Evolutionary conservation across 2,797 vertebrate genomes (phyloP).

Genomic region (Discoglossus pictus): DNA sequence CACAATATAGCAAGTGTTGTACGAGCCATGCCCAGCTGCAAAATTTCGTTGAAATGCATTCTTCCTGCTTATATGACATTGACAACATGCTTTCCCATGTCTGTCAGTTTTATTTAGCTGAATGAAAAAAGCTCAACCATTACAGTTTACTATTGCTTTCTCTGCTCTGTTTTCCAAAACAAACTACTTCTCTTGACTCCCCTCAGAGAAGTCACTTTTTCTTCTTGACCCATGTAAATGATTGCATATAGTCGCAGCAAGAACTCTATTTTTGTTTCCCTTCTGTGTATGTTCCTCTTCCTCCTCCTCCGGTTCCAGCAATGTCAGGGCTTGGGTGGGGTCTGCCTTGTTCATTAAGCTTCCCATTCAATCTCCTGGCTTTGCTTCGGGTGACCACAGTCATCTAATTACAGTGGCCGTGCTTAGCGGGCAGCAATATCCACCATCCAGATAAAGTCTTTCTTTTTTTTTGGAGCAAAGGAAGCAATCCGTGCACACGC

Average conservation of each 20-base stretch:
- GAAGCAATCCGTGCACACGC: neutral
- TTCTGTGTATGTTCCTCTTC: constrained; percentile 54
- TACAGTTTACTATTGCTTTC: too few relatives aligned
- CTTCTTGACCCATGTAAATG: constrained; percentile 55
- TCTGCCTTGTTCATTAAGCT: constrained; percentile 58
- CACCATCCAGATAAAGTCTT: constrained; percentile 2
- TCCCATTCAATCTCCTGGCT: constrained; percentile 54
- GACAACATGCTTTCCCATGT: too few relatives aligned
- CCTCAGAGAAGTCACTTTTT: constrained; percentile 10
- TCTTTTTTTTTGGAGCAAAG: neutral
- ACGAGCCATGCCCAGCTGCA: too few relatives aligned
- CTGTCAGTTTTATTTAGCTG: too few relatives aligned
- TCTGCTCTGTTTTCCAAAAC: constrained; percentile 31
- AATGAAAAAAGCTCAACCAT: too few relatives aligned
- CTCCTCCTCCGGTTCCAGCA: constrained; percentile 54
- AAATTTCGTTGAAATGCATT: too few relatives aligned
- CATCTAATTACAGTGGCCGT: constrained; percentile 35
- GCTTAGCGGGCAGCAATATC: neutral
- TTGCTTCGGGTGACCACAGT: constrained; percentile 56
- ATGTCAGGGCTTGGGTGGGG: constrained; percentile 67
- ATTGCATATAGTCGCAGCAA: constrained; percentile 46
- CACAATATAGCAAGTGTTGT: too few relatives aligned
- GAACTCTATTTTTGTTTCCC: constrained; percentile 55
- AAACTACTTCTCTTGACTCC: constrained; percentile 28
- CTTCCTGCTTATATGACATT: too few relatives aligned